Percentiles rank a stretch among this genome's conserved stretches.
phyloP scores from a whole-genome alignment of 2,797 vertebrate species.

The Myoxocephalus aenaeus region DNA sequence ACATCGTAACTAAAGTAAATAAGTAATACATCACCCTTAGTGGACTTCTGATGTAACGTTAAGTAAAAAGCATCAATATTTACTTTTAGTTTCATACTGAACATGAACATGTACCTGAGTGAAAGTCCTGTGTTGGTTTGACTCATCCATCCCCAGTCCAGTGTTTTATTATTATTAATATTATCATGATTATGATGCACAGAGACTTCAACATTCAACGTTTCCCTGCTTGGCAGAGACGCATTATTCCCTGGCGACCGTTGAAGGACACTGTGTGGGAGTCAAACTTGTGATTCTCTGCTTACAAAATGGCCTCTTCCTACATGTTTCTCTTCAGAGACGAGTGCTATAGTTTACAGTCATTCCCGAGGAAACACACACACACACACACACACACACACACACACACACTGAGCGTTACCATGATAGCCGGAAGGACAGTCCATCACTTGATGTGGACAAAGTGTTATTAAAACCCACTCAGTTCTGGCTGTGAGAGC shows the following conservation, averaged over 20 bases:
- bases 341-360: conserved; percentile 3
- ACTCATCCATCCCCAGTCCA: no score
- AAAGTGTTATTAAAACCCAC: conserved; percentile 82
- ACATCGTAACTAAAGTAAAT: not conserved
- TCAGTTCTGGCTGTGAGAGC: conserved; percentile 67
- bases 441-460: conserved; percentile 78
- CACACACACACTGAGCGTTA: conserved; percentile 35
- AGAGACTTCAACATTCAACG: not conserved
- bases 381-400: not conserved
- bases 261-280: not conserved
- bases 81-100: not conserved
- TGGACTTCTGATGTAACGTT: no score
- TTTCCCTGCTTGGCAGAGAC: not conserved
- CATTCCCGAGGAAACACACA: conserved; percentile 19
- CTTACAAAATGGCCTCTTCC: conserved; percentile 4
- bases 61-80: not conserved
- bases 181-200: not conserved
- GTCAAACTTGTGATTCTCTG: conserved; percentile 19
- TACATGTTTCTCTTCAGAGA: conserved; percentile 2
- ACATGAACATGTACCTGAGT: not conserved
- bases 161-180: not conserved
- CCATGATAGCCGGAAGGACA: conserved; percentile 47
- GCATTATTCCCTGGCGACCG: not conserved
- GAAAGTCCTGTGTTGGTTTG: not conserved
- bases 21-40: not conserved